These are phyloP conservation scores for Bufo bufo DNA, from an alignment of 2,113 vertebrate species.

Conservation along the genomic window DNA sequence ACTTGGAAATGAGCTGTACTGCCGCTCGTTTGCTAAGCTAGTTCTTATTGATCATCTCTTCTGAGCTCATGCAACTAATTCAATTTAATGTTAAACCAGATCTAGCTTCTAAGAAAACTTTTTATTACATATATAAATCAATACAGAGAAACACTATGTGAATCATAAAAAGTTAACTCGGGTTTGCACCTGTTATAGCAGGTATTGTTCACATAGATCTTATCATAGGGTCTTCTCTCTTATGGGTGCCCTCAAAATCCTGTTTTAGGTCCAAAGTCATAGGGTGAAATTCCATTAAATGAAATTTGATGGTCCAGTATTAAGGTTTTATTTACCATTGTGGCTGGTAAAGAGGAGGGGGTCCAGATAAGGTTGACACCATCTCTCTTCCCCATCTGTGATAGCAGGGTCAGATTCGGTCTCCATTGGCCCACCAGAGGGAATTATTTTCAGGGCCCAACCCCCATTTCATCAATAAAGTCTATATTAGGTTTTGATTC, in stretches of 20 bases:
- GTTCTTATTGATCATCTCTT: slow-evolving; percentile 52
- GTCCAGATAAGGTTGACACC: too few relatives aligned
- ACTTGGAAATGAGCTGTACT: slow-evolving; percentile 28
- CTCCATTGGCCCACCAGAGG: too few relatives aligned
- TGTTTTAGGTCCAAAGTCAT: too few relatives aligned
- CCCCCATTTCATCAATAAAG: too few relatives aligned
- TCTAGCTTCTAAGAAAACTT: slow-evolving; percentile 43
- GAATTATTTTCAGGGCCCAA: too few relatives aligned
- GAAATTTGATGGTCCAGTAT: too few relatives aligned
- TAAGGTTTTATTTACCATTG: too few relatives aligned
- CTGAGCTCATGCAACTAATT: slow-evolving; percentile 53
- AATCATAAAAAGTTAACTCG: slow-evolving; percentile 24
- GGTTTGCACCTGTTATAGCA: slow-evolving; percentile 16
- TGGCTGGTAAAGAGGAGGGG: too few relatives aligned
- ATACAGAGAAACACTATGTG: slow-evolving; percentile 36
- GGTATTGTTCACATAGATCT: neutral
- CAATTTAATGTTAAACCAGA: slow-evolving; percentile 52
- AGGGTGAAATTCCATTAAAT: too few relatives aligned
- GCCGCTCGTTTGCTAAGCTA: slow-evolving; percentile 26
- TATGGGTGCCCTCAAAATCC: neutral
- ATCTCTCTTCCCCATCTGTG: neutral
- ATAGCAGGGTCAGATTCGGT: neutral
- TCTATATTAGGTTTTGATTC: too few relatives aligned
- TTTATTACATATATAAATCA: slow-evolving; percentile 58
- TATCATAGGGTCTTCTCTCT: neutral